Base-by-base conservation (phyloP, 1,140 invertebrate genomes). In the Pinna nobilis region DNA sequence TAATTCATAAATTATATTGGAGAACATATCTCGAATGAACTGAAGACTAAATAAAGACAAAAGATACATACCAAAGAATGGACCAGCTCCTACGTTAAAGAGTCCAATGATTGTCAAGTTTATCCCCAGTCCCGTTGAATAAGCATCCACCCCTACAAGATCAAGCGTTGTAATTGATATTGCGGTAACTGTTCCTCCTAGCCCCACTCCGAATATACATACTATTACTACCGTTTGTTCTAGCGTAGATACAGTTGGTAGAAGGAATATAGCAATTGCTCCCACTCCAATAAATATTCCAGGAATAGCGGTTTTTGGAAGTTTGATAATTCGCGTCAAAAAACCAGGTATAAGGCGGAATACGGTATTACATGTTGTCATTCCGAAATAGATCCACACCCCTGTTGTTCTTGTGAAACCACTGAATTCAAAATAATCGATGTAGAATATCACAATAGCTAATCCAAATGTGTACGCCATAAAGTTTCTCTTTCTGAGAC, bases 151-250 rank as follows among this genome's bases (percentile, higher is more conserved):
- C n/a, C 66, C 66, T 11, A 69, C 51, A 2, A 69, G 37, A 13
- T 69, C n/a, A 13, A 69, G 18, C 6, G 66, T 69, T 1, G 66
- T 57, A 28, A 69, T 69, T 1, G 66, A 69, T 30, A 69, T 13
- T 7, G 47, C 37, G 15, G 66, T 57, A 9, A 69, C 66, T 35
- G 44, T 37, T 44, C 66, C 66, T 28, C 66, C 66, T 13, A 69
- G 39, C 2, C 51, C 39, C 35, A 41, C 20, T 9, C 66, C 66
- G 32, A 57, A 69, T 11, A 33, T 11, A 13, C 20, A 53, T 23
- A 59, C 30, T 1, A 69, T n/a, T 4, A 69, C 20, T n/a, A 37
- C 59, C 1, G 28, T 41, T 3, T 37, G 20, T 63, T n/a, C 1
- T 28, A 37, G 28, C 15, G 59, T 25, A 23, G 35, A 23, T 3